These are phyloP conservation scores for Polymixis flavicincta DNA, from an alignment of 2,888 invertebrate species.

Conservation along the genomic window DNA sequence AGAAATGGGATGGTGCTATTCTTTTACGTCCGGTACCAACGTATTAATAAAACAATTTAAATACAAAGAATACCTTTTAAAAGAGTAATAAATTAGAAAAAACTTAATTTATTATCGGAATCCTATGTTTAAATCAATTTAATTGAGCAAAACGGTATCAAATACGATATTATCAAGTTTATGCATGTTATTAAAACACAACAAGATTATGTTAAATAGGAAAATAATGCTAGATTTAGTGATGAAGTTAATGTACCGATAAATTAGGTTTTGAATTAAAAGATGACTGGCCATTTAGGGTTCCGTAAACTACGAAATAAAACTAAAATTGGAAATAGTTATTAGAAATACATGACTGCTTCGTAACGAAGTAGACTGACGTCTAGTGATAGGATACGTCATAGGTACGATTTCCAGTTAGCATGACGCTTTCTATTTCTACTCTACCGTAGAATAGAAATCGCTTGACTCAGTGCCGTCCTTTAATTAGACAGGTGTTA, in stretches of 20 bases:
- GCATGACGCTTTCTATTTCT: no score
- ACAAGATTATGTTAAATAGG: conserved; percentile 37
- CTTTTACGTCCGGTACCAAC: no score
- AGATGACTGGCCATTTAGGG: conserved; percentile 31
- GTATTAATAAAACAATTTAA: conserved; percentile 26
- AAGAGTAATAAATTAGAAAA: conserved; percentile 34
- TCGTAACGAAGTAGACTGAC: no score
- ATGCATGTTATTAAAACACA: conserved; percentile 36
- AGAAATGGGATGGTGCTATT: no score
- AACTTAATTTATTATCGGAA: conserved; percentile 37
- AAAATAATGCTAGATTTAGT: conserved; percentile 30
- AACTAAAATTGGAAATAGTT: neutral
- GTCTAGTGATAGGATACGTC: no score
- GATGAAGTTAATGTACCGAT: conserved; percentile 49
- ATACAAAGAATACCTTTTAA: conserved; percentile 29
- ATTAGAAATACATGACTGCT: neutral
- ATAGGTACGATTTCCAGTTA: no score
- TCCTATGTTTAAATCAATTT: conserved; percentile 45
- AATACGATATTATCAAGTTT: conserved; percentile 26
- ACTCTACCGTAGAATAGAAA: no score
- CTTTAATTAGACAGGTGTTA: no score
- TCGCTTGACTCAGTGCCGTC: no score
- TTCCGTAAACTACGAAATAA: conserved; percentile 13
- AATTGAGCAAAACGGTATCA: conserved; percentile 51
- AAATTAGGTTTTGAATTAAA: conserved; percentile 55